Conservation (phyloP, 2,113 vertebrate species). For the Sinocyclocheilus rhinocerous region DNA sequence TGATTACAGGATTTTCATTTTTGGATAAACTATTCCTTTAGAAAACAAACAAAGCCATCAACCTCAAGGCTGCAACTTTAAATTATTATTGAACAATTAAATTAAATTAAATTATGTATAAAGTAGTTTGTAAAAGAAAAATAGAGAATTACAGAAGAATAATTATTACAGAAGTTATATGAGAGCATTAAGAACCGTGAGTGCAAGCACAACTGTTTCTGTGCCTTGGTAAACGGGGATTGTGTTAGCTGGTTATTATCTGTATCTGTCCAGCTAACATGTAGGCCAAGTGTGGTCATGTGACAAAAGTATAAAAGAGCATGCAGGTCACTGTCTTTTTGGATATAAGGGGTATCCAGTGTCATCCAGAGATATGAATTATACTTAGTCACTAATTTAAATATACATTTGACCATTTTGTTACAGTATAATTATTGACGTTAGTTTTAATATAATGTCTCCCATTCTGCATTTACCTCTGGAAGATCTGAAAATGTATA, state of each 20-base stretch:
- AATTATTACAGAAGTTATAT: not conserved
- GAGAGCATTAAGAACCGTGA: not conserved
- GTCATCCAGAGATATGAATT: not conserved
- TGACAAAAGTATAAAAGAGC: not conserved
- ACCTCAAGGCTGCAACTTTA: not conserved
- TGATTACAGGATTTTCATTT: too few species aligned
- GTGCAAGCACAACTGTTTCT: not conserved
- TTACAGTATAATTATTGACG: too few species aligned
- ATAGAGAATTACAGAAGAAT: too few species aligned
- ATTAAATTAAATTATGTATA: not conserved
- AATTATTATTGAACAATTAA: not conserved
- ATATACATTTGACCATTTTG: not conserved
- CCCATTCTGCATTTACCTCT: not conserved
- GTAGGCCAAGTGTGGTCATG: not conserved
- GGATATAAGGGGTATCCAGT: too few species aligned
- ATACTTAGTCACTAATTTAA: not conserved
- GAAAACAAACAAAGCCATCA: not conserved
- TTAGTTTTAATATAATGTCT: not conserved
- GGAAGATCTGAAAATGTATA: not conserved
- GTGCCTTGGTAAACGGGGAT: not conserved
- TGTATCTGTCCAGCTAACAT: not conserved
- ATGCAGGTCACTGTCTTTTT: too few species aligned
- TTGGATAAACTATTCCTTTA: too few species aligned
- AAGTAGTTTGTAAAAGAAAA: not conserved
- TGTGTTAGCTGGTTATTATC: not conserved